Percentiles rank a stretch among this genome's conserved stretches.
Conservation (phyloP, 2,113 vertebrate genomes). For the Ancistrus triradiatus region DNA sequence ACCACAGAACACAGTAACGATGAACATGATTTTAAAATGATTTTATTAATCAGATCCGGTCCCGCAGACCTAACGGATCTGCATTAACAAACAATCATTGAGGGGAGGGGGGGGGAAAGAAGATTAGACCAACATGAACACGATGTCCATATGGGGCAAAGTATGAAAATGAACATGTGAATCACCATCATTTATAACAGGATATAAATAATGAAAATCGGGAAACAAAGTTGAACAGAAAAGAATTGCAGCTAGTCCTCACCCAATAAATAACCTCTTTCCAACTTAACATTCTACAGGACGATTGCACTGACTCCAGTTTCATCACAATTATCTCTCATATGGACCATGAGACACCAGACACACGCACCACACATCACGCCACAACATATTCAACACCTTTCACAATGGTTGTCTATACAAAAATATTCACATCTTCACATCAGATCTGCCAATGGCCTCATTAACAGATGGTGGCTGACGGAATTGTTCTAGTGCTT, state of each 20-base stretch:
- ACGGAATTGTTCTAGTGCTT: constrained; percentile 53
- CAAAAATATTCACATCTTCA: constrained; percentile 52
- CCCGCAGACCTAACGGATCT: not conserved
- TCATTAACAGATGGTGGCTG: constrained; percentile 41
- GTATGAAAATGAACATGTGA: constrained; percentile 53
- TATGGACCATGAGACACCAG: too few species aligned
- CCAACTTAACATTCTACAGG: constrained; percentile 47
- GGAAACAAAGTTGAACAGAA: constrained; percentile 58
- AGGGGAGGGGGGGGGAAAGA: constrained; percentile 26
- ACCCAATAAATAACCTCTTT: constrained; percentile 71
- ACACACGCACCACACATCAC: constrained; percentile 37
- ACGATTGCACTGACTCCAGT: constrained; percentile 69
- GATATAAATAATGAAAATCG: constrained; percentile 56
- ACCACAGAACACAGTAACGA: not conserved
- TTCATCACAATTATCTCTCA: constrained; percentile 46
- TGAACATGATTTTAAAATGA: not conserved
- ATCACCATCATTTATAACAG: constrained; percentile 49
- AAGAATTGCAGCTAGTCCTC: constrained; percentile 50
- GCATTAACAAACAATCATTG: not conserved
- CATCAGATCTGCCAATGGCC: constrained; percentile 39
- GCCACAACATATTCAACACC: constrained; percentile 34
- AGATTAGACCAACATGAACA: constrained; percentile 48
- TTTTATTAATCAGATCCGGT: not conserved
- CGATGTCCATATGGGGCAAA: too few species aligned
- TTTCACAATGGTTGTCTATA: constrained; percentile 41